Percentiles rank a stretch among this genome's conserved stretches.
Evolutionary conservation across 92 coral and sea anemone species (phyloP).

Genomic region (Porites evermanni): DNA sequence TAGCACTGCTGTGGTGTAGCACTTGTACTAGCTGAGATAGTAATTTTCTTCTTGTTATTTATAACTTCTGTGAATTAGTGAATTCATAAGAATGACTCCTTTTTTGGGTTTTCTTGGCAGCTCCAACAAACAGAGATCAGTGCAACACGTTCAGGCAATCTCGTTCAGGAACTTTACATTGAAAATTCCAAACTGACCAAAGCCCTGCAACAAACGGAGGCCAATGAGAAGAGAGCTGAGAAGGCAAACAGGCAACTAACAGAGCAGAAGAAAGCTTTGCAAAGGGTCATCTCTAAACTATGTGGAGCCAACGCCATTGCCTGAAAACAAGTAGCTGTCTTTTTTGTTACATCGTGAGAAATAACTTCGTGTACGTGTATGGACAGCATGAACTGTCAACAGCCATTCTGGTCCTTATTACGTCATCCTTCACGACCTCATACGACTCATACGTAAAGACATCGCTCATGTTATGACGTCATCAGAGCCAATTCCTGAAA

Average conservation of each 20-base stretch:
- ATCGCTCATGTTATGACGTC: neutral
- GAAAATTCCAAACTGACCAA: constrained; percentile 95
- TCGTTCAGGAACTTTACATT: constrained; percentile 95
- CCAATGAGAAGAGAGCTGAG: constrained; percentile 93
- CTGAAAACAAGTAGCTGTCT: neutral
- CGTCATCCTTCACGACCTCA: neutral
- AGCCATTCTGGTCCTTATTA: neutral
- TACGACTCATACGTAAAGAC: neutral
- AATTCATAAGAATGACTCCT: neutral
- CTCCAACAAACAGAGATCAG: constrained; percentile 88
- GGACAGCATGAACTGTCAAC: neutral
- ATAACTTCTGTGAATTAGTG: no score
- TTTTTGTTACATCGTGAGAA: neutral
- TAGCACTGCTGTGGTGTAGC: no score
- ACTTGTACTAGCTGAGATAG: no score
- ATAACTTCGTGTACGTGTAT: neutral
- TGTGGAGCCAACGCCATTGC: constrained; percentile 99
- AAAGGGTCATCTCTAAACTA: constrained; percentile 95
- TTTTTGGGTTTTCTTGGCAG: constrained; percentile 38
- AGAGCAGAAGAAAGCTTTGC: constrained; percentile 97
- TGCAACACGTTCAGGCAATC: constrained; percentile 83
- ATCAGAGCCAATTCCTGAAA: neutral
- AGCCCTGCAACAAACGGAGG: constrained; percentile 92
- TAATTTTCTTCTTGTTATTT: no score
- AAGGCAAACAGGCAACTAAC: constrained; percentile 89